Evolutionary conservation across 2,113 vertebrate genomes (phyloP).

Genomic region (Erythrolamprus reginae): DNA sequence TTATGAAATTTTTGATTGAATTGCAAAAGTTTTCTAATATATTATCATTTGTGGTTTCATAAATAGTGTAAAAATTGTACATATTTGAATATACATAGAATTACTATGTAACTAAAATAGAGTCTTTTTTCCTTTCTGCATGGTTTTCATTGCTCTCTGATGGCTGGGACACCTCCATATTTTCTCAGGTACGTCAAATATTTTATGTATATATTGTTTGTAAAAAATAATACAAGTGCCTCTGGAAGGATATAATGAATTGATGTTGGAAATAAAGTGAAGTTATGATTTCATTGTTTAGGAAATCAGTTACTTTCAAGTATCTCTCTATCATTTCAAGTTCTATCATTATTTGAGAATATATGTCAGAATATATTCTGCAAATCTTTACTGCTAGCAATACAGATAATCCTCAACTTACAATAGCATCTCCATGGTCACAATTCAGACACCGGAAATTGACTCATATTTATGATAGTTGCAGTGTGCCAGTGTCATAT

Average conservation of each 20-base stretch:
- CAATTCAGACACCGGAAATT: background rate
- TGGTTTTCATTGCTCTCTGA: background rate
- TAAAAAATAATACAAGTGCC: background rate
- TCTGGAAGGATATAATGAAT: background rate
- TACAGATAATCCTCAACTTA: background rate
- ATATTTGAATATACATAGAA: background rate
- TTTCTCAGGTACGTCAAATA: constrained; percentile 16
- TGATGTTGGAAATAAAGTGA: background rate
- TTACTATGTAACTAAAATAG: background rate
- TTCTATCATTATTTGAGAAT: background rate
- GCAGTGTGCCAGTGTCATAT: background rate
- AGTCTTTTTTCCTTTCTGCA: background rate
- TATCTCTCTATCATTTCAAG: background rate
- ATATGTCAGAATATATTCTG: background rate
- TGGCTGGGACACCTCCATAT: background rate
- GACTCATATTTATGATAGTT: background rate
- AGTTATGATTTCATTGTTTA: background rate
- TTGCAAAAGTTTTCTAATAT: background rate
- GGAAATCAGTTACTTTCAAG: background rate
- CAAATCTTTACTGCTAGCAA: background rate
- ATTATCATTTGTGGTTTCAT: background rate
- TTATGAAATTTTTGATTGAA: constrained; percentile 34
- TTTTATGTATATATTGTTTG: background rate
- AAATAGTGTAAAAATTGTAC: background rate
- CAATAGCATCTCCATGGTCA: background rate